Evolutionary conservation across 2,113 vertebrate genomes (phyloP).

Genomic region (Silurus glanis): DNA sequence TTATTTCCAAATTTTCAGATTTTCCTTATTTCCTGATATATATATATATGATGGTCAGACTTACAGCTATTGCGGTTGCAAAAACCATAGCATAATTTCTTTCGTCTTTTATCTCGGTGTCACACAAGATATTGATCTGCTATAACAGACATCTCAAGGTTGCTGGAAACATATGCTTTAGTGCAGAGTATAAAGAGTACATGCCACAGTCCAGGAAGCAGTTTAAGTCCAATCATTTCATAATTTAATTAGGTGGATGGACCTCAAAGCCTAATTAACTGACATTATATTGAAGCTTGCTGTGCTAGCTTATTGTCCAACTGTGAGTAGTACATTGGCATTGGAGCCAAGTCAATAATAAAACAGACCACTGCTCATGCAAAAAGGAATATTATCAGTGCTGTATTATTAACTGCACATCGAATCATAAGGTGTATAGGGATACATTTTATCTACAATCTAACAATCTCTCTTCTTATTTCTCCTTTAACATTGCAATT

Average conservation of each 20-base stretch:
- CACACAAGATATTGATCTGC: constrained; percentile 66
- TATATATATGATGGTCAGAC: constrained; percentile 28
- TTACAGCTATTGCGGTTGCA: constrained; percentile 33
- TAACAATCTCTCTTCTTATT: background rate
- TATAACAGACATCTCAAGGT: constrained; percentile 63
- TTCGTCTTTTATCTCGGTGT: constrained; percentile 55
- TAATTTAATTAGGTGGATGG: constrained; percentile 61
- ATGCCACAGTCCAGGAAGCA: constrained; percentile 47
- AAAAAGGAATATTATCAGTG: background rate
- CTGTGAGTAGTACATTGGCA: constrained; percentile 44
- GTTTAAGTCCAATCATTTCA: constrained; percentile 50
- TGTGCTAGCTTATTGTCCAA: constrained; percentile 48
- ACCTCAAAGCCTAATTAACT: constrained; percentile 67
- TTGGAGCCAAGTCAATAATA: constrained; percentile 48
- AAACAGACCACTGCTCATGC: constrained; percentile 26
- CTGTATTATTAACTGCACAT: background rate
- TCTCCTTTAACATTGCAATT: background rate
- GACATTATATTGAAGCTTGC: constrained; percentile 58
- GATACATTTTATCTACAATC: background rate
- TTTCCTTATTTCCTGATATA: too few relatives aligned
- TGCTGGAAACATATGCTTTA: constrained; percentile 62
- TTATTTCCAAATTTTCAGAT: background rate
- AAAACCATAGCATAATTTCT: constrained; percentile 44
- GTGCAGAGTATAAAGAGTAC: constrained; percentile 49
- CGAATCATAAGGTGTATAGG: background rate